Evolutionary conservation across 2,797 vertebrate genomes (phyloP).

Genomic region (Xiphophorus birchmanni): DNA sequence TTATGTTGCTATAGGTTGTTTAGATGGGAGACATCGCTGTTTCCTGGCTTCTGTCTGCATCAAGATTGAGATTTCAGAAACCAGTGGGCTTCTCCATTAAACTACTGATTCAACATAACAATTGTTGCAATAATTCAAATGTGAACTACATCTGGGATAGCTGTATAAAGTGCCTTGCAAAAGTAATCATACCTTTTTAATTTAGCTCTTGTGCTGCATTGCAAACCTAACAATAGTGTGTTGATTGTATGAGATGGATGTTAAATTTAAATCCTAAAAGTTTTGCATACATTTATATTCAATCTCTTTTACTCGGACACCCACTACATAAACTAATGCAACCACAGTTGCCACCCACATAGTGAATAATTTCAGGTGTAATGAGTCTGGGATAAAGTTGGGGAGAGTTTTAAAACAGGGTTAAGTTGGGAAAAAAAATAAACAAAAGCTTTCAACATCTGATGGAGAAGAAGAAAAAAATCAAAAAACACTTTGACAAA

Average conservation of each 20-base stretch:
- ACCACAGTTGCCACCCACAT: not conserved
- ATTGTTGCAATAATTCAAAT: constrained; percentile 35
- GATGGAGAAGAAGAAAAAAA: not conserved
- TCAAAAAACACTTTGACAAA: not conserved
- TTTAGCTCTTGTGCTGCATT: not conserved
- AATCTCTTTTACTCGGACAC: not conserved
- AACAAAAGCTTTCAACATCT: not conserved
- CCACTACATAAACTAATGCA: not conserved
- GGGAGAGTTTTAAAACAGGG: not conserved
- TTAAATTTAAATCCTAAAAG: not conserved
- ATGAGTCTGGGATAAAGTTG: not conserved
- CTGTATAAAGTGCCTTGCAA: not conserved
- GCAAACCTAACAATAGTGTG: not conserved
- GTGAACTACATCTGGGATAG: constrained; percentile 9
- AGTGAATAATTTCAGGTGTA: not conserved
- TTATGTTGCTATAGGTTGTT: constrained; percentile 37
- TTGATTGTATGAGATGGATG: not conserved
- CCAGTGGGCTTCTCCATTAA: constrained; percentile 24
- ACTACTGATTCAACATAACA: constrained; percentile 38
- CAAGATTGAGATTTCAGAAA: constrained; percentile 45
- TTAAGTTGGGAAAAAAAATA: not conserved
- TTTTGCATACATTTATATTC: not conserved
- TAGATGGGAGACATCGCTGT: constrained; percentile 11
- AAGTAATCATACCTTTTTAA: not conserved
- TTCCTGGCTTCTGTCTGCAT: constrained; percentile 29